Base-by-base conservation (phyloP, 1,140 invertebrate genomes). In the Stenopsyche tienmushanensis region DNA sequence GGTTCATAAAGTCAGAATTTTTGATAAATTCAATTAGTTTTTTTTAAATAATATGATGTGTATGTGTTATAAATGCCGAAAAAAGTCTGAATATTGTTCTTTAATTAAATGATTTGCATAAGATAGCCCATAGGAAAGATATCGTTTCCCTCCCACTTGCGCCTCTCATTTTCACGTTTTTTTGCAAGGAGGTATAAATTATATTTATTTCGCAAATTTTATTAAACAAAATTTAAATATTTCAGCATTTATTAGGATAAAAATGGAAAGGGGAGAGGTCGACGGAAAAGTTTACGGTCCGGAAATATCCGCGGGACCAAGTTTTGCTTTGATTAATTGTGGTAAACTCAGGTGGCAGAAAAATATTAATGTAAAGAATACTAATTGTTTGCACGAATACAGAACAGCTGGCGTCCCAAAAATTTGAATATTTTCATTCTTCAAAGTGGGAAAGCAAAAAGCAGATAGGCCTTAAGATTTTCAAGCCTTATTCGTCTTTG, bases 311-410 rank as follows among this genome's bases (percentile, higher is more conserved):
- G 57, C 44, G 26, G 18, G 44, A 42, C 39, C 34, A 57, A 57
- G 26, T 57, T 57, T 49, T 13, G 41, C 52, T 65, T 65, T 65
- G 63, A 65, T 65, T 65, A 65, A 65, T 65, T 65, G 63, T 29
- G 63, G 63, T 49, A 65, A 57, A 65, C 63, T 58, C 63, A 65
- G 63, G 63, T 65, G 63, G 52, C 54, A 49, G 44, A 57, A 65
- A 65, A 65, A 65, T 60, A 60, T 65, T 54, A 65, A 65, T 58
- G 63, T 53, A 49, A 65, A 25, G 63, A 65, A 65, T 47, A 58
- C 63, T 65, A 65, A 65, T 65, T 65, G 63, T 58, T 49, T 45
- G 54, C 52, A 57, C 17, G 63, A 55, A 64, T 41, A 57, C 39
- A 20, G 18, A 60, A 18, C 57, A 60, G 42, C 21, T 60, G 57